phyloP scores from a whole-genome alignment of 2,113 vertebrate genomes.

The Hydropotes inermis region DNA sequence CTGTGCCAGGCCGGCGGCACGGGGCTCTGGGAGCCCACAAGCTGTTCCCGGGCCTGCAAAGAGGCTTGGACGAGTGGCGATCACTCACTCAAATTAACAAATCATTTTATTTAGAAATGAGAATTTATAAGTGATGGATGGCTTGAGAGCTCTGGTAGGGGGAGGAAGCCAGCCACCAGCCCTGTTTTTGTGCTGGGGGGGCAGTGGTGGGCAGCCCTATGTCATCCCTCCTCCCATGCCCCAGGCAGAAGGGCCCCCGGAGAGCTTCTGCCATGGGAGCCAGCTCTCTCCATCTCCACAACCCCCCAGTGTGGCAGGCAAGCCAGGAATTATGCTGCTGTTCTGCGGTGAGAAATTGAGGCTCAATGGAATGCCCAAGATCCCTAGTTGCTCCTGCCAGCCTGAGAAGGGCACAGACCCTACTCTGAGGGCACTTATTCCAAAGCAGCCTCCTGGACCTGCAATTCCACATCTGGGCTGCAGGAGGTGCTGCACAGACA shows the following conservation, averaged over 20 bases:
- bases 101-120: slow-evolving; percentile 84
- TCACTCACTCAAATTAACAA: slow-evolving; percentile 86
- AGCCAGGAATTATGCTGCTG: neutral
- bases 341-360: neutral
- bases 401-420: neutral
- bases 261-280: neutral
- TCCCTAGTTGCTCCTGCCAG: neutral
- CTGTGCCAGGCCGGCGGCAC: slow-evolving; percentile 70
- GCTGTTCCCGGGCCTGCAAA: slow-evolving; percentile 79
- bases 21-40: slow-evolving; percentile 78
- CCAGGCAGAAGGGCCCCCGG: neutral
- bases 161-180: neutral
- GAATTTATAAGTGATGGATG: slow-evolving; percentile 79
- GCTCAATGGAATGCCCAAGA: neutral
- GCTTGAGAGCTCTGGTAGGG: neutral
- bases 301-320: neutral
- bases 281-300: neutral
- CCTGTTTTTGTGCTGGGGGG: neutral
- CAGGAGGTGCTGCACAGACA: neutral
- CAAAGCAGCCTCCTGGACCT: neutral
- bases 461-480: slow-evolving; percentile 2
- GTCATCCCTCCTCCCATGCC: neutral
- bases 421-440: neutral
- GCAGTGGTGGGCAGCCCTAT: neutral
- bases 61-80: slow-evolving; percentile 69